Evolutionary conservation across 2,888 invertebrate genomes (phyloP).

Genomic region (Ophonus ardosiacus): DNA sequence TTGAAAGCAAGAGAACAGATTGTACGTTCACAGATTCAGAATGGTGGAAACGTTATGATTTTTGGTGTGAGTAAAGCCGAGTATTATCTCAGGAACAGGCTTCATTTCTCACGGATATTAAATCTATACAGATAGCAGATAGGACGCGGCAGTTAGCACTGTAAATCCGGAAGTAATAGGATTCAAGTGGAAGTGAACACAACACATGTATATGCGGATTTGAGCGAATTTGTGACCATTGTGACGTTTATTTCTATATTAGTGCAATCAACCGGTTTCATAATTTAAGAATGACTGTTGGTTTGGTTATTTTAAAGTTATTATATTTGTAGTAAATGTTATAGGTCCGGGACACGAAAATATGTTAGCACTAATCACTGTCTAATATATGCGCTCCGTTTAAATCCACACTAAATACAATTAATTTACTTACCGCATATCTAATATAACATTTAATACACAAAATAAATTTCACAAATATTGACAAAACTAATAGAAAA

Average conservation of each 20-base stretch:
- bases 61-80: slow-evolving; percentile 15
- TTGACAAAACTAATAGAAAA: too few species aligned
- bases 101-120: slow-evolving; percentile 50
- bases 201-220: slow-evolving; percentile 37
- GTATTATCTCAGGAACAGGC: slow-evolving; percentile 36
- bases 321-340: too few species aligned
- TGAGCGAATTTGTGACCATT: slow-evolving; percentile 12
- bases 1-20: slow-evolving; percentile 26
- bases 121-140: slow-evolving; percentile 33
- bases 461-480: too few species aligned
- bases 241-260: neutral
- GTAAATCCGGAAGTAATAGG: slow-evolving; percentile 48
- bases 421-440: too few species aligned
- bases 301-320: too few species aligned
- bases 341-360: too few species aligned
- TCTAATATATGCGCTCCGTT: too few species aligned
- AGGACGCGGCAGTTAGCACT: slow-evolving; percentile 10
- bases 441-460: too few species aligned
- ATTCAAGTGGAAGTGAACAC: slow-evolving; percentile 18
- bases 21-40: slow-evolving; percentile 19
- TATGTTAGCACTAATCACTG: too few species aligned
- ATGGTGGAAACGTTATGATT: slow-evolving; percentile 17
- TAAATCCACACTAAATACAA: too few species aligned
- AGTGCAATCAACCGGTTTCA: too few species aligned
- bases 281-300: neutral